Evolutionary conservation across 1,140 invertebrate species (phyloP).

Genomic region (Brachionus asplanchnoidis): DNA sequence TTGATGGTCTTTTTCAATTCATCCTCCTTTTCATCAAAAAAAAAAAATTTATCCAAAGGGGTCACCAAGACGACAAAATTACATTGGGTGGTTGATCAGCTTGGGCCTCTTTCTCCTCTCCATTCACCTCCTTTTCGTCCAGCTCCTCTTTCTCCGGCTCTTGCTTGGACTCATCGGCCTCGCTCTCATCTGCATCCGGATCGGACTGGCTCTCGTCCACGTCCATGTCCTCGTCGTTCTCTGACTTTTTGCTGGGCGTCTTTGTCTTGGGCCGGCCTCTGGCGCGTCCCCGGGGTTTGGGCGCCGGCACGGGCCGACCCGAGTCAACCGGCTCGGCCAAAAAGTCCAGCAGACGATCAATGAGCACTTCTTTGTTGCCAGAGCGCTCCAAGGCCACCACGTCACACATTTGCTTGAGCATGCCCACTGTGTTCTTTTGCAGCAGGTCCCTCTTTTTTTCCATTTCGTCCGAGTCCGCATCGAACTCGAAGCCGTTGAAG

Average conservation of each 20-base stretch:
- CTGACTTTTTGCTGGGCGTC: constrained; percentile 2
- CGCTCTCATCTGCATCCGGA: constrained; percentile 45
- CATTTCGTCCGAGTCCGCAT: constrained; percentile 51
- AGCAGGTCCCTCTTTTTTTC: constrained; percentile 48
- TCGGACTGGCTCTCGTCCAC: constrained; percentile 30
- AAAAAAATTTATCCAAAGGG: constrained; percentile 4
- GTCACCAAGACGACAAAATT: no score
- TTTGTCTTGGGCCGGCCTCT: constrained; percentile 43
- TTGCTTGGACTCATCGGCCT: constrained; percentile 45
- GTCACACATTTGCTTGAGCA: constrained; percentile 51
- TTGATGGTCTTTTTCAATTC: constrained; percentile 74
- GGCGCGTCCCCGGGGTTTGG: constrained; percentile 46
- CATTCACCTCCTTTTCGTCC: constrained; percentile 38
- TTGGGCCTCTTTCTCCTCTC: neutral
- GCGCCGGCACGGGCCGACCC: constrained; percentile 47
- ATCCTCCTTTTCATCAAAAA: constrained; percentile 63
- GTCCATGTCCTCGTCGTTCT: neutral
- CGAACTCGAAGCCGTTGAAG: constrained; percentile 57
- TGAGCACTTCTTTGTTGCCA: constrained; percentile 52
- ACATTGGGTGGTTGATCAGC: neutral
- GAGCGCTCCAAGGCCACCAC: constrained; percentile 49
- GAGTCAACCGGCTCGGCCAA: constrained; percentile 49
- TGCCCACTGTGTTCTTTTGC: constrained; percentile 47
- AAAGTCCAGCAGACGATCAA: constrained; percentile 51
- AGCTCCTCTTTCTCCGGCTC: constrained; percentile 43